Evolutionary conservation across 2,888 invertebrate species (phyloP).

Genomic region (Drosophila paranaensis): DNA sequence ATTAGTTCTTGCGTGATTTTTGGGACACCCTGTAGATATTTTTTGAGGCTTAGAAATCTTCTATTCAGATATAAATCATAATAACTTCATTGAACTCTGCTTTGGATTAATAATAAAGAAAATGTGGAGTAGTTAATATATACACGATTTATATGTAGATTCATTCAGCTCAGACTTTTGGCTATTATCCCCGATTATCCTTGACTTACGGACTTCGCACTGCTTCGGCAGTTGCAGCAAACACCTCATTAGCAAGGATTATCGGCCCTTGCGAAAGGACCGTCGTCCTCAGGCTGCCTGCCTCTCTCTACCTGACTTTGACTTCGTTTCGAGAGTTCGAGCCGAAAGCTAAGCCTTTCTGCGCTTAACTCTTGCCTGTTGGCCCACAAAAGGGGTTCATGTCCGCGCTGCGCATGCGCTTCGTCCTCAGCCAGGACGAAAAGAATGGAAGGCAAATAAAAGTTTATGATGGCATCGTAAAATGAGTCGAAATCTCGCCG

Average conservation of each 20-base stretch:
- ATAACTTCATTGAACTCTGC: neutral
- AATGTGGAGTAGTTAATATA: neutral
- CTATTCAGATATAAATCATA: too few species aligned
- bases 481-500: slow-evolving; percentile 41
- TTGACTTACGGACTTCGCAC: slow-evolving; percentile 81
- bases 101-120: neutral
- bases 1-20: too few species aligned
- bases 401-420: slow-evolving; percentile 70
- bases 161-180: slow-evolving; percentile 41
- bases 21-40: too few species aligned
- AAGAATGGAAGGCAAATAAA: slow-evolving; percentile 77
- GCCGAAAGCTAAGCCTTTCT: slow-evolving; percentile 74
- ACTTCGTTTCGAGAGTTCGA: slow-evolving; percentile 25
- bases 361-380: slow-evolving; percentile 67
- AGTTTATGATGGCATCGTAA: slow-evolving; percentile 64
- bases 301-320: slow-evolving; percentile 61
- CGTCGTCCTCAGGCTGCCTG: slow-evolving; percentile 1
- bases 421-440: slow-evolving; percentile 9
- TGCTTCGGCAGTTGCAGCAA: slow-evolving; percentile 49
- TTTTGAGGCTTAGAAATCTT: too few species aligned
- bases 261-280: slow-evolving; percentile 39
- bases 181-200: slow-evolving; percentile 71
- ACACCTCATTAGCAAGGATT: slow-evolving; percentile 80
- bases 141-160: slow-evolving; percentile 1
- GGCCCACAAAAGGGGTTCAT: slow-evolving; percentile 65